A percentile compares a stretch with the other conserved stretches of the same genome.
phyloP scores from a whole-genome alignment of 2,113 vertebrate species.

The Carassius auratus region DNA sequence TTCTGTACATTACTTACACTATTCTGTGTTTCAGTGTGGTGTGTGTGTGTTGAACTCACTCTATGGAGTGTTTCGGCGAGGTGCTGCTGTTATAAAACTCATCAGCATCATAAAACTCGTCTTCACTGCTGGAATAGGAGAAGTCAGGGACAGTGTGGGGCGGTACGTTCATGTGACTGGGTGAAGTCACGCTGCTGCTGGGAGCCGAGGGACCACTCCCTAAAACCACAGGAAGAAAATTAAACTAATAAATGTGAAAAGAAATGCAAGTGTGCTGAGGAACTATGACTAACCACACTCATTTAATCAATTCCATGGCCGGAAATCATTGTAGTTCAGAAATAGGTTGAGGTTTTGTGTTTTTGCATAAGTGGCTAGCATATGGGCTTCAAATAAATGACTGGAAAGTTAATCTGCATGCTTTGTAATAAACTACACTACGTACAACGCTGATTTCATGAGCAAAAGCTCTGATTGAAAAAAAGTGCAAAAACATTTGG shows the following conservation, averaged over 20 bases:
- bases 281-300: neutral
- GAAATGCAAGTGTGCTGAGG: neutral
- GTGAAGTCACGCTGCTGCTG: conserved; percentile 91
- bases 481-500: neutral
- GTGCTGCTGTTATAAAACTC: conserved; percentile 94
- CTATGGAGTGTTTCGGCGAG: conserved; percentile 90
- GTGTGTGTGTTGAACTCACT: conserved; percentile 78
- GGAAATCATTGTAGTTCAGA: neutral
- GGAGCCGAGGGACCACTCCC: conserved; percentile 92
- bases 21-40: neutral
- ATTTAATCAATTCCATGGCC: neutral
- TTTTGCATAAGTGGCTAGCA: neutral
- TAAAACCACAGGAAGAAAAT: conserved; percentile 56
- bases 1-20: neutral
- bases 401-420: neutral
- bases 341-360: neutral
- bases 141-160: conserved; percentile 96
- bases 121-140: conserved; percentile 98
- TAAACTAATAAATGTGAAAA: neutral
- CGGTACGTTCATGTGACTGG: conserved; percentile 91
- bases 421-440: neutral
- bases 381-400: neutral
- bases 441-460: neutral
- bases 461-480: neutral
- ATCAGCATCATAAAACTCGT: conserved; percentile 98